phyloP scores from a whole-genome alignment of 2,113 vertebrate species.

The Sylvia atricapilla region DNA sequence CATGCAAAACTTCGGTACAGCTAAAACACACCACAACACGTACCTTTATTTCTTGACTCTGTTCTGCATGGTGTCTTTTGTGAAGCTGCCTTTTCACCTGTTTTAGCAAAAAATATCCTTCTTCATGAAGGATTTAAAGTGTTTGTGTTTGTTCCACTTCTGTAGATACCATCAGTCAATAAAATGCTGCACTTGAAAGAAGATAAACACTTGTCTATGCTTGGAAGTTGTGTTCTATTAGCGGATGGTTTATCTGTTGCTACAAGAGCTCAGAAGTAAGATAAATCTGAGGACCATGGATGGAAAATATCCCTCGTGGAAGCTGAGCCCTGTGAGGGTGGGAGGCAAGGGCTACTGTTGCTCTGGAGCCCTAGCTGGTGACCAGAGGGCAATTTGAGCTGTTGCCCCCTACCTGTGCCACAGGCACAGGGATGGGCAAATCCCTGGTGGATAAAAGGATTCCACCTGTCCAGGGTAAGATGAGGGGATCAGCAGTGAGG shows the following conservation, averaged over 20 bases:
- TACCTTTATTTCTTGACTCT: neutral
- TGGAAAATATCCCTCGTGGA: neutral
- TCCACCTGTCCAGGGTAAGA: neutral
- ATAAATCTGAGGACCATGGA: fast-evolving
- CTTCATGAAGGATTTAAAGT: neutral
- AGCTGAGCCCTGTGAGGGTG: neutral
- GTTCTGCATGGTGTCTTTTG: neutral
- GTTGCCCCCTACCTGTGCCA: fast-evolving
- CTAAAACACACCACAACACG: too few relatives aligned
- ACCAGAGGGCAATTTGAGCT: neutral
- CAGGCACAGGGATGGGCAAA: neutral
- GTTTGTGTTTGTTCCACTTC: neutral
- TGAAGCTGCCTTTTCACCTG: neutral
- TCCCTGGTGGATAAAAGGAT: fast-evolving
- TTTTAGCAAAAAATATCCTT: neutral
- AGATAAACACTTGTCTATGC: neutral
- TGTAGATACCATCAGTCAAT: neutral
- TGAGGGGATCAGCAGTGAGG: neutral
- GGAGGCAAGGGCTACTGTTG: fast-evolving
- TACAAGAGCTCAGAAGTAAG: neutral
- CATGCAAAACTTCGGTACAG: too few relatives aligned
- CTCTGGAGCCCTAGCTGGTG: neutral
- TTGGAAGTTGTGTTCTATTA: neutral
- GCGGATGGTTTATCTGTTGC: neutral
- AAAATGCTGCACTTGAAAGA: neutral